Conservation (phyloP, 1,140 invertebrate species). For the Chymomyza costata region DNA sequence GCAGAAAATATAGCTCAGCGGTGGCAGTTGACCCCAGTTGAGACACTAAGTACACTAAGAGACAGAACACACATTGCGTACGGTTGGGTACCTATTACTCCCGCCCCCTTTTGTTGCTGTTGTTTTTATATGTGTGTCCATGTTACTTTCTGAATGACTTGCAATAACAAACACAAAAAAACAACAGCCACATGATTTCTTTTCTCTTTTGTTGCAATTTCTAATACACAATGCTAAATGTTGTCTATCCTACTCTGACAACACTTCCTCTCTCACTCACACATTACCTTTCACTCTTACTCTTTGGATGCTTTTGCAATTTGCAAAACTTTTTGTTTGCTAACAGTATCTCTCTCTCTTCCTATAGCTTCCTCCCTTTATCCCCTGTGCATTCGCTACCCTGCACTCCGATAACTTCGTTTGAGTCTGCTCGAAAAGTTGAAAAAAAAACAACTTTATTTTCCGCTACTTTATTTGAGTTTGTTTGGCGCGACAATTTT, state of each 20-base stretch:
- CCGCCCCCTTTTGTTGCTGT: background rate
- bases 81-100: background rate
- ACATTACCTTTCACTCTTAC: background rate
- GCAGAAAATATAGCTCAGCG: too few species aligned
- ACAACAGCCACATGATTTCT: constrained; percentile 68
- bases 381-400: constrained; percentile 12
- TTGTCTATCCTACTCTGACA: background rate
- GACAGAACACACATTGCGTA: too few species aligned
- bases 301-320: constrained; percentile 56
- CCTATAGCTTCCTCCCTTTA: constrained; percentile 1
- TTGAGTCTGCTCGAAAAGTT: constrained; percentile 13
- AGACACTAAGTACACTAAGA: too few species aligned
- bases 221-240: constrained; percentile 38
- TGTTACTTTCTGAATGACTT: constrained; percentile 51
- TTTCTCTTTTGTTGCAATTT: constrained; percentile 66
- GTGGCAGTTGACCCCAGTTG: too few species aligned
- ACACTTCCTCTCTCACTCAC: background rate
- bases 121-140: too few species aligned
- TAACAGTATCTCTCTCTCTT: constrained; percentile 20
- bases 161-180: constrained; percentile 55
- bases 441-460: constrained; percentile 70
- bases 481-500: constrained; percentile 49
- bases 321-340: constrained; percentile 66
- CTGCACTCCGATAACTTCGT: background rate
- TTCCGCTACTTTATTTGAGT: constrained; percentile 60